Evolutionary conservation across 2,113 vertebrate genomes (phyloP).

Genomic region (Cettia cetti): DNA sequence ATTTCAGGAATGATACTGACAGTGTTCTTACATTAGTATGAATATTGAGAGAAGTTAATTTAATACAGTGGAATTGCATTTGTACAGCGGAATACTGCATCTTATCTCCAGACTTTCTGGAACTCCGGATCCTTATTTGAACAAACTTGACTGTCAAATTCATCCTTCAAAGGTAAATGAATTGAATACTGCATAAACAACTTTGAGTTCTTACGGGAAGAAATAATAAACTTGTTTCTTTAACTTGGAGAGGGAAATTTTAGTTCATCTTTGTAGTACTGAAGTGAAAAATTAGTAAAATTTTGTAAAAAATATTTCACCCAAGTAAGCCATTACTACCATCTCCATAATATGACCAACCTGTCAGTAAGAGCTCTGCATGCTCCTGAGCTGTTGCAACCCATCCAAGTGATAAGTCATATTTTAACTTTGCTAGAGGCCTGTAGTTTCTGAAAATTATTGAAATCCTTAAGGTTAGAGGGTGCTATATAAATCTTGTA

Average conservation of each 20-base stretch:
- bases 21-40: not conserved
- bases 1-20: not conserved
- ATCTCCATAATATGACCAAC: not conserved
- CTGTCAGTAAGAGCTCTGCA: not conserved
- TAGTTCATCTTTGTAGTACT: not conserved
- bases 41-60: not conserved
- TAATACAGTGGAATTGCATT: constrained; percentile 9
- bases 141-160: not conserved
- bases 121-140: not conserved
- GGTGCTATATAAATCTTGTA: not conserved
- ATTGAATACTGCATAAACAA: not conserved
- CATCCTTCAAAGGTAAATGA: constrained; percentile 15
- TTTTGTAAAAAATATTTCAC: not conserved
- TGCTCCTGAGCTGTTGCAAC: not conserved
- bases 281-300: not conserved
- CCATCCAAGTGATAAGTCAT: not conserved
- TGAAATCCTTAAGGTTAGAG: not conserved
- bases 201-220: constrained; percentile 1
- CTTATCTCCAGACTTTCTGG: constrained; percentile 53
- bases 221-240: not conserved
- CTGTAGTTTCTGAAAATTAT: not conserved
- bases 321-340: not conserved
- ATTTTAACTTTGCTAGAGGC: not conserved
- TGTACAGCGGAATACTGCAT: not conserved
- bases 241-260: not conserved